Base-by-base conservation (phyloP, 2,888 invertebrate genomes). In the Pyrochroa serraticornis region DNA sequence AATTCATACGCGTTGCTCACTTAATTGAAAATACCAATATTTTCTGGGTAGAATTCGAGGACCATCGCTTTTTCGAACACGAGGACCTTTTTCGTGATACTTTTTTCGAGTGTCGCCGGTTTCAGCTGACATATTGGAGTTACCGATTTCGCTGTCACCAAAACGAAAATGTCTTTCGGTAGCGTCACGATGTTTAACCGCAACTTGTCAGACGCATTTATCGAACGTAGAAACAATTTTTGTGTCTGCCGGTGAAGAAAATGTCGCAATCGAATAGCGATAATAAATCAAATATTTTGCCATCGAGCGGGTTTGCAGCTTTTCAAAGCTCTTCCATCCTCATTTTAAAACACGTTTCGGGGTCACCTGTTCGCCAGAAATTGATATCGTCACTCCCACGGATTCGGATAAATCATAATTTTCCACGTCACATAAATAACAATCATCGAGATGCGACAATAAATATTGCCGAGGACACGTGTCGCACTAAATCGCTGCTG, bases 211-310 rank as follows among this genome's bases (percentile, higher is more conserved):
- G 43, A 1, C n/a, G 10, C 41, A 7, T 41, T 22, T 42, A 30
- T 42, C n/a, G 31, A 42, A 9, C 43, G 33, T 6, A 9, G 8
- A 22, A 30, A 43, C 13, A 12, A 5, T 7, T 38, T 38, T 38
- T 1, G 13, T 10, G 13, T 1, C 22, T 35, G 2, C 36, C 6
- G 36, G 22, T n/a, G 33, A 13, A 12, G 12, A 3, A 33, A 44
- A 44, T 44, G 44, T 44, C 32, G 44, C 44, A 44, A 33, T 44
- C 31, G 7, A 44, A 44, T 43, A 42, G 32, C 42, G 42, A 42
- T 42, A 31, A 43, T 44, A 44, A 44, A 44, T 44, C 44, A 44
- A 44, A 44, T 12, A 31, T 44, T n/a, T n/a, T 44, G 14, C 33
- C 30, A 44, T 32, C 10, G 33, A 44, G 14, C 12, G 44, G 34